Base-by-base conservation (phyloP, 2,113 vertebrate genomes). In the Opisthocomus hoazin region DNA sequence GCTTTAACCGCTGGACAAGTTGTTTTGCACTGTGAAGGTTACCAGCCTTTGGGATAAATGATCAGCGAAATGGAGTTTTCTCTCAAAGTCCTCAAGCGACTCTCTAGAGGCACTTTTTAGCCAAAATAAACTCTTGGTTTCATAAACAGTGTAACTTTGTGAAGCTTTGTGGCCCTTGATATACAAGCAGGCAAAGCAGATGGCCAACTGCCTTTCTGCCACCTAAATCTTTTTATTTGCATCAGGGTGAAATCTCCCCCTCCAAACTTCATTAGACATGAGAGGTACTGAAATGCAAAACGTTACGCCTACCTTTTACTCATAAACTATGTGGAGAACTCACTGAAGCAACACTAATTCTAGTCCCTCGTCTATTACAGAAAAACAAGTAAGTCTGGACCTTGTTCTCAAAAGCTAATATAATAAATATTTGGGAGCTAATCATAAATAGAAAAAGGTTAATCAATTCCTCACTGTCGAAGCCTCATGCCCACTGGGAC, bases 381-480 rank as follows among this genome's bases (percentile, higher is more conserved):
- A 34, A 45, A 45, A 94, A 39, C 64, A 36, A 63, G 19, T 0
- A n/a, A 13, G 16, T 7, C 48, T 58, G 36, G 85, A 77, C 54
- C 86, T 90, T 14, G 3, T 36, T 92, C 86, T 81, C 4, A 0
- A 9, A 69, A 83, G 69, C 34, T 65, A 63, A 73, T 36, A 20
- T 15, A 60, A 75, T 26, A 70, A 92, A 54, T 36, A 10, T 87
- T 69, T 58, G 71, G 70, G n/a, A 91, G 76, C 60, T 80, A 78
- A 94, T 92, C 73, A 77, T 50, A 70, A 94, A 75, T 6, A 89
- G 36, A 36, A 84, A 20, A 83, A 91, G 87, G 74, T 91, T 87
- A 94, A 96, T 87, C 73, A 65, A 3, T 68, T 82, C 93, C 61
- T 92, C 64, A n/a, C 7, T 88, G 86, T 8, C 1, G 1, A 34